A percentile compares a stretch with the other conserved stretches of the same genome.
Evolutionary conservation across 2,888 invertebrate genomes (phyloP).

Genomic region (Gymnocheta viridis): DNA sequence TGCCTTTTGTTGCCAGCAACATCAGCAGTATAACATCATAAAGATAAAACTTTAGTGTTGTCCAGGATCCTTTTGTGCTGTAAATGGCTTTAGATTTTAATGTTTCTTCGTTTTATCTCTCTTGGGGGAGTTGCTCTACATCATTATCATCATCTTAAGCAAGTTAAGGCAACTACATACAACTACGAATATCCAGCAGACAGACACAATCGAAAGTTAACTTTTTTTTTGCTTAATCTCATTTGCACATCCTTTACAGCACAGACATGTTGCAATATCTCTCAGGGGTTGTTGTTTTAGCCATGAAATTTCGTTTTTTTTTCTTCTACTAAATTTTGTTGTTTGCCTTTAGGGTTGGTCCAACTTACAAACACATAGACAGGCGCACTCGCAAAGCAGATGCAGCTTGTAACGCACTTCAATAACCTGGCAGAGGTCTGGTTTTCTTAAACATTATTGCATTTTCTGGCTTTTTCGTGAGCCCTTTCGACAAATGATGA

Average conservation of each 20-base stretch:
- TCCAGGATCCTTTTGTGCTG: constrained; percentile 21
- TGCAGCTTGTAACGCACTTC: not conserved
- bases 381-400: not conserved
- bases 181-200: constrained; percentile 11
- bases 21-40: constrained; percentile 23
- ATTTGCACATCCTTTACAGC: constrained; percentile 24
- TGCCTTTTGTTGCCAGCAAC: not conserved
- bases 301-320: constrained; percentile 32
- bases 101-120: constrained; percentile 48
- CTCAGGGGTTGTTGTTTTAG: constrained; percentile 52
- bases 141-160: constrained; percentile 24
- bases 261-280: constrained; percentile 40
- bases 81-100: constrained; percentile 36
- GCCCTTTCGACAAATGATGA: constrained; percentile 49
- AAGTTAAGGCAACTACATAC: constrained; percentile 5
- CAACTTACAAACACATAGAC: not conserved
- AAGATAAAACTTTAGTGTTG: constrained; percentile 40
- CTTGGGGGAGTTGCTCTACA: constrained; percentile 58
- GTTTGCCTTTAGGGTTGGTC: constrained; percentile 48
- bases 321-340: constrained; percentile 8
- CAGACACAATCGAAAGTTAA: constrained; percentile 13
- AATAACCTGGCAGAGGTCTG: constrained; percentile 11
- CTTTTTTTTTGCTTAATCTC: constrained; percentile 1
- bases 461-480: not conserved
- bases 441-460: not conserved